A percentile compares a stretch with the other conserved stretches of the same genome.
Evolutionary conservation across 2,797 vertebrate genomes (phyloP).

Genomic region (Vultur gryphus): DNA sequence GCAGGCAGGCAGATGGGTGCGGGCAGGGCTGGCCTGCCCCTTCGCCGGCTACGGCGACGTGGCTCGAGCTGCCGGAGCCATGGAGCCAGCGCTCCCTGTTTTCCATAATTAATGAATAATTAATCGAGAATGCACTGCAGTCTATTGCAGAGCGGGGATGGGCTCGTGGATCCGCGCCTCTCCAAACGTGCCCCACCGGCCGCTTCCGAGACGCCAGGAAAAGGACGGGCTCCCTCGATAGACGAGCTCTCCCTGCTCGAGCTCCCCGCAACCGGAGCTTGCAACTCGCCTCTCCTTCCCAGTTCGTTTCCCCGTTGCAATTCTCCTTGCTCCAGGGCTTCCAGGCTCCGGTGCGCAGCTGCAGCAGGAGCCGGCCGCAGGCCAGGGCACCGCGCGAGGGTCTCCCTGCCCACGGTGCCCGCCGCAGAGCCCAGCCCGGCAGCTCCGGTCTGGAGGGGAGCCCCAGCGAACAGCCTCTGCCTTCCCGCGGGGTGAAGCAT

Average conservation of each 20-base stretch:
- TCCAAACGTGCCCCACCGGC: not conserved
- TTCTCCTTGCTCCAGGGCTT: not conserved
- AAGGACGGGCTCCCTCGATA: not conserved
- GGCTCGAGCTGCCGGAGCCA: not conserved
- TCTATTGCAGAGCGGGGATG: conserved; percentile 8
- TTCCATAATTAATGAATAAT: conserved; percentile 69
- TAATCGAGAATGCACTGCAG: conserved; percentile 55
- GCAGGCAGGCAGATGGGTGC: not conserved
- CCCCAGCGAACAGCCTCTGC: not conserved
- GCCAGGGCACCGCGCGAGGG: not conserved
- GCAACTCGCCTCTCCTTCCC: not conserved
- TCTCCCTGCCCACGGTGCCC: not conserved
- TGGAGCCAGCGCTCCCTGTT: not conserved
- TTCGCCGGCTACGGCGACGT: rapidly evolving
- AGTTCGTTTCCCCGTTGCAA: rapidly evolving
- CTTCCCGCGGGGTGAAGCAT: rapidly evolving
- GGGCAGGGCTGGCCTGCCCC: not conserved
- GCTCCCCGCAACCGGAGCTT: not conserved
- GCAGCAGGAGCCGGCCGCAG: not conserved
- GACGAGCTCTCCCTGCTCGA: not conserved
- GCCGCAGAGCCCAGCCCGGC: not conserved
- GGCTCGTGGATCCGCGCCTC: not conserved
- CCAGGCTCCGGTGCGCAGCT: rapidly evolving
- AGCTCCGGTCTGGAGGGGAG: not conserved
- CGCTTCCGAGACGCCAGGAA: not conserved